These are phyloP conservation scores for Ridgeia piscesae DNA, from an alignment of 1,140 invertebrate genomes.

Conservation along the genomic window DNA sequence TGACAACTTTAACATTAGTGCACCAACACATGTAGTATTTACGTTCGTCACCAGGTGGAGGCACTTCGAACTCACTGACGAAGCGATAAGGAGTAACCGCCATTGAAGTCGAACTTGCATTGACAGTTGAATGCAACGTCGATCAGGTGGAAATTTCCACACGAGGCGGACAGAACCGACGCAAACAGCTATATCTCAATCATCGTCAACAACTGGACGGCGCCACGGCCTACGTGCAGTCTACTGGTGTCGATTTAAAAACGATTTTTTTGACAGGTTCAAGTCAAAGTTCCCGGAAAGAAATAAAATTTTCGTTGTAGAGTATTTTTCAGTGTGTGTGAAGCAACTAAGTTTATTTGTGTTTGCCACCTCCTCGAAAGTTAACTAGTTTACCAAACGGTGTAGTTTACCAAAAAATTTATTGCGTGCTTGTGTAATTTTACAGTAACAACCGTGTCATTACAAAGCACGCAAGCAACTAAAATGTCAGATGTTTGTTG, in stretches of 20 bases:
- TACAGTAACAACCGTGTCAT: too few relatives aligned
- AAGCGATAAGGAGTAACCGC: background rate
- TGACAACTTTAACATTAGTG: background rate
- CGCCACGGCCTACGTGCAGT: background rate
- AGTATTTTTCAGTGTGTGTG: background rate
- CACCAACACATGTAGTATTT: background rate
- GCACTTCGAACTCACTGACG: background rate
- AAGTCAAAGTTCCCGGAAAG: background rate
- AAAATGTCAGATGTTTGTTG: too few relatives aligned
- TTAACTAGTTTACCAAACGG: background rate
- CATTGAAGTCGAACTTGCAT: background rate
- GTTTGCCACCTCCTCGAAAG: background rate
- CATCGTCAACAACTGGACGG: background rate
- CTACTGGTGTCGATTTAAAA: background rate
- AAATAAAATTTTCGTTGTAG: background rate
- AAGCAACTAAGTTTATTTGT: background rate
- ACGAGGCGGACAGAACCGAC: background rate
- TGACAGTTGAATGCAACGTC: background rate
- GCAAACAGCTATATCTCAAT: background rate
- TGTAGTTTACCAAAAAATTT: background rate
- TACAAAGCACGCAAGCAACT: too few relatives aligned
- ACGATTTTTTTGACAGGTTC: background rate
- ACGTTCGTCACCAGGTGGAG: background rate
- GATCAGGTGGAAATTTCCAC: slow-evolving; percentile 4
- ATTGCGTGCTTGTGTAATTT: background rate